Percentiles rank a stretch among this genome's conserved stretches.
Conservation (phyloP, 2,113 vertebrate genomes). For the Zingel zingel region DNA sequence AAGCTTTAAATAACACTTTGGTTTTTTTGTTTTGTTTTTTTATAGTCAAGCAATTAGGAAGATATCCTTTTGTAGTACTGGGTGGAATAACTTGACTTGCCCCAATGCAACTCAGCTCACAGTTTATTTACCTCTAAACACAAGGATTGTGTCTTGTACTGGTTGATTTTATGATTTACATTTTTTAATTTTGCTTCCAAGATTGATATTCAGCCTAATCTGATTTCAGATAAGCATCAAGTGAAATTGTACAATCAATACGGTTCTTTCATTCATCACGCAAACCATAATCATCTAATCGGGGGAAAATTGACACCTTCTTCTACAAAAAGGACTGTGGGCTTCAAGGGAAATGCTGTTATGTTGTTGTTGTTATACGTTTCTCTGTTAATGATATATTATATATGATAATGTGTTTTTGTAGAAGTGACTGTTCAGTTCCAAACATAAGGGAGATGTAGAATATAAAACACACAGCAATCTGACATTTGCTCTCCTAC, state of each 20-base stretch:
- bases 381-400: slow-evolving; percentile 13
- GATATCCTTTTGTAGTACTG: background rate
- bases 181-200: background rate
- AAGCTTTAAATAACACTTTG: too few relatives aligned
- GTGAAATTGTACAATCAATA: slow-evolving; percentile 36
- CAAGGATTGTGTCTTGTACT: too few relatives aligned
- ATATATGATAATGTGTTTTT: background rate
- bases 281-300: background rate
- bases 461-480: background rate
- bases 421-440: background rate
- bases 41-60: background rate
- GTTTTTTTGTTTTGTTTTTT: too few relatives aligned
- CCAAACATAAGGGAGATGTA: background rate
- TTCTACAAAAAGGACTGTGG: slow-evolving; percentile 9
- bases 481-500: background rate
- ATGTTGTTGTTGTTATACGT: slow-evolving; percentile 32
- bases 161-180: too few relatives aligned
- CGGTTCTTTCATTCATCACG: slow-evolving; percentile 12
- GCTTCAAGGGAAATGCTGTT: slow-evolving; percentile 33
- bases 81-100: background rate
- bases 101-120: background rate
- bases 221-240: slow-evolving; percentile 1
- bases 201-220: background rate
- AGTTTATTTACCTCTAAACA: background rate
- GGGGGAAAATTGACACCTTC: background rate